Conservation (phyloP, 2,888 invertebrate species). For the Melitaea athalia region DNA sequence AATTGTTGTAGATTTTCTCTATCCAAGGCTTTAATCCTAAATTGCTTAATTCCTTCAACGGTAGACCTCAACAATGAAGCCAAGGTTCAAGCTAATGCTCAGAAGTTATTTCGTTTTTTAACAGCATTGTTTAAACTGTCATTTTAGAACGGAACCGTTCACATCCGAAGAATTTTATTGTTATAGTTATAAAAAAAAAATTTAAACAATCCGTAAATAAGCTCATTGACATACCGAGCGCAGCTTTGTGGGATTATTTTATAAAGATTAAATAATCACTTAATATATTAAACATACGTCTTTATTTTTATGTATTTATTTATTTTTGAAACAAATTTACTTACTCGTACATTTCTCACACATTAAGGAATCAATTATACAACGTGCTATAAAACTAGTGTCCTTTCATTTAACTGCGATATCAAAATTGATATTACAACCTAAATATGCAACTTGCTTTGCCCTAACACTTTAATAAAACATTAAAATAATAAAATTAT, state of each 20-base stretch:
- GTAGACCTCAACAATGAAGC: conserved; percentile 64
- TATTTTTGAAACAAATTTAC: too few relatives aligned
- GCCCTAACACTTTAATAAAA: too few relatives aligned
- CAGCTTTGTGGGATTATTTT: background rate
- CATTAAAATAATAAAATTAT: too few relatives aligned
- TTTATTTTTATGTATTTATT: too few relatives aligned
- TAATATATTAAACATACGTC: too few relatives aligned
- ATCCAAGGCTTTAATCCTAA: conserved; percentile 63
- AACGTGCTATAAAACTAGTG: too few relatives aligned
- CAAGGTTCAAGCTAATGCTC: conserved; percentile 60
- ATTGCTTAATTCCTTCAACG: conserved; percentile 74
- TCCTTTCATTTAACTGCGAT: too few relatives aligned
- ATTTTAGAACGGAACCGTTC: conserved; percentile 59
- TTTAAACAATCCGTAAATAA: background rate
- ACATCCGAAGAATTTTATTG: conserved; percentile 61
- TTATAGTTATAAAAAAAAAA: background rate
- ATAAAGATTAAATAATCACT: background rate
- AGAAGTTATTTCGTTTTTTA: conserved; percentile 55
- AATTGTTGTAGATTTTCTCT: conserved; percentile 40
- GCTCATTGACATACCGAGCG: background rate
- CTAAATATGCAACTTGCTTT: too few relatives aligned
- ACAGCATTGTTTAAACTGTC: conserved; percentile 61
- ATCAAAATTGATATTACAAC: too few relatives aligned
- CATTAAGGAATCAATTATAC: too few relatives aligned
- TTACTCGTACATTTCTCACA: too few relatives aligned